Conservation (phyloP, 2,888 invertebrate species). For the Drosophila buzzatii region DNA sequence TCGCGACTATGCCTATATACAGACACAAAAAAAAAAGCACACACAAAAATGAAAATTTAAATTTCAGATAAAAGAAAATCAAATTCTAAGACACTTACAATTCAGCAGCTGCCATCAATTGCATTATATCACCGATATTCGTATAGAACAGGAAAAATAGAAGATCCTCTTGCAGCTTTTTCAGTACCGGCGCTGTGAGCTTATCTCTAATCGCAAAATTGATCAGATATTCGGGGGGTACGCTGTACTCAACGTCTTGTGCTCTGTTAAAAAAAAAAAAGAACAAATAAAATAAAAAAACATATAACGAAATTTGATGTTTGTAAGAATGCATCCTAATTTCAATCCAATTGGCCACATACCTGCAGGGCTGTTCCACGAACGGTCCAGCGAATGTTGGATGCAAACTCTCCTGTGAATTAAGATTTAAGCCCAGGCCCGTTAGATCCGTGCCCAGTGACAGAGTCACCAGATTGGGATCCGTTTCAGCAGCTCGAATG, state of each 20-base stretch:
- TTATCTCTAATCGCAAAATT: slow-evolving; percentile 98
- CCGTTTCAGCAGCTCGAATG: slow-evolving; percentile 98
- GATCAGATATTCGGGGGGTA: slow-evolving; percentile 99
- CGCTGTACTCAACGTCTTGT: slow-evolving; percentile 99
- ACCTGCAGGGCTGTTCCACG: slow-evolving; percentile 97
- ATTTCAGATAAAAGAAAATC: neutral
- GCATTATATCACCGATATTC: slow-evolving; percentile 98
- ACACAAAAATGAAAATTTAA: slow-evolving; percentile 34
- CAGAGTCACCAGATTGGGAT: slow-evolving; percentile 97
- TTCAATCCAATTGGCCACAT: neutral
- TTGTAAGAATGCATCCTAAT: neutral
- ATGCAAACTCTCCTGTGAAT: slow-evolving; percentile 98
- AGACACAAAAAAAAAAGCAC: neutral
- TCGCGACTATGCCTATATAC: slow-evolving; percentile 95
- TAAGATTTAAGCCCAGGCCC: slow-evolving; percentile 98
- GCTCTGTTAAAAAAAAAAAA: slow-evolving; percentile 87
- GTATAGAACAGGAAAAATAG: slow-evolving; percentile 99
- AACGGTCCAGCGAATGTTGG: slow-evolving; percentile 99
- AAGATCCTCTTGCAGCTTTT: slow-evolving; percentile 99
- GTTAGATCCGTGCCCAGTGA: slow-evolving; percentile 99
- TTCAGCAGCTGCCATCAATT: slow-evolving; percentile 98
- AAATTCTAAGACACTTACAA: slow-evolving; percentile 88
- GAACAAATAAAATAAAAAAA: too few species aligned
- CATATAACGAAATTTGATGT: neutral
- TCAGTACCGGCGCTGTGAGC: slow-evolving; percentile 97